phyloP scores from a whole-genome alignment of 1,140 invertebrate species.

The Drosophila lowei region DNA sequence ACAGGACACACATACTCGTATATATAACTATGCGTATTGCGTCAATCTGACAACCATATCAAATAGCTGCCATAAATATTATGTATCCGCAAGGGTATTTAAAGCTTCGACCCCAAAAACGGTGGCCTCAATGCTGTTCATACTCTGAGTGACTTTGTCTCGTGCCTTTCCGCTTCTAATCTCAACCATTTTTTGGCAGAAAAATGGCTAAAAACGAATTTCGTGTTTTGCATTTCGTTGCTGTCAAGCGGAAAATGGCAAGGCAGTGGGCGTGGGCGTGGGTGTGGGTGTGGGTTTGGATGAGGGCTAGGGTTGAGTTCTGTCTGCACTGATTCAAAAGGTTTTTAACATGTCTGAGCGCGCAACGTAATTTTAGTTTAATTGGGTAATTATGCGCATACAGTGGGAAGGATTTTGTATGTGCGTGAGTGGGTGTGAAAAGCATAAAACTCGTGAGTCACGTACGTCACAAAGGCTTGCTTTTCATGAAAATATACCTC shows the following conservation, averaged over 20 bases:
- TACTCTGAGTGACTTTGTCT: not conserved
- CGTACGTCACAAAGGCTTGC: no score
- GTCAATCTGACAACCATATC: no score
- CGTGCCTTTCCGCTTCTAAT: conserved; percentile 24
- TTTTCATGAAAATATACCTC: no score
- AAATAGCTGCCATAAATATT: no score
- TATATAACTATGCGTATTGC: no score
- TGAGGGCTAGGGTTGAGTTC: conserved; percentile 2
- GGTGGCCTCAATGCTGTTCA: no score
- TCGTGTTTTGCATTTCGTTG: conserved; percentile 60
- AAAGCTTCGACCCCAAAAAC: no score
- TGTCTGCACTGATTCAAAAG: conserved; percentile 64
- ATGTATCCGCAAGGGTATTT: no score
- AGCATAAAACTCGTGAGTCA: conserved; percentile 22
- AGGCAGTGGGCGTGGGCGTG: no score
- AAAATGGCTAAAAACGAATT: conserved; percentile 64
- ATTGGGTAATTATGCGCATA: conserved; percentile 82
- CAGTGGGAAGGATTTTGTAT: conserved; percentile 48
- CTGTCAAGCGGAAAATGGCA: conserved; percentile 25
- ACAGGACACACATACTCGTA: no score
- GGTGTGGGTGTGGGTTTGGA: not conserved
- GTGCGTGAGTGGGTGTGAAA: conserved; percentile 13
- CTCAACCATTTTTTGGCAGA: conserved; percentile 31
- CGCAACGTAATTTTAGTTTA: conserved; percentile 83
- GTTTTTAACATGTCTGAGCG: conserved; percentile 83